Evolutionary conservation across 1,140 invertebrate genomes (phyloP).

Genomic region (Pachyrhynchus sulphureomaculatus): DNA sequence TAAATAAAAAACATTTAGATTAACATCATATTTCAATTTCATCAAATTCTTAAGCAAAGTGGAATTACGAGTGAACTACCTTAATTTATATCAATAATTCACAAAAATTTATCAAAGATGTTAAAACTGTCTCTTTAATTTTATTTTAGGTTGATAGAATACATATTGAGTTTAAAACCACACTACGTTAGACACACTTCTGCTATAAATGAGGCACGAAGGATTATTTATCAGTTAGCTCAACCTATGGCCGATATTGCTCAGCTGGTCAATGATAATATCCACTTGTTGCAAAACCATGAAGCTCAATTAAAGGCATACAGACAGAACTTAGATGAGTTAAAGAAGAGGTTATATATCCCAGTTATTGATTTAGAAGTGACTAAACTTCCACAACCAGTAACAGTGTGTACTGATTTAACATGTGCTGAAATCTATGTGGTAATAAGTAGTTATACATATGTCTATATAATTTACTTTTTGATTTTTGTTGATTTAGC

Average conservation of each 20-base stretch:
- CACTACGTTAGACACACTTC: constrained; percentile 42
- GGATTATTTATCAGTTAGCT: constrained; percentile 41
- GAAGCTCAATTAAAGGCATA: constrained; percentile 10
- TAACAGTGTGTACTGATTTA: constrained; percentile 43
- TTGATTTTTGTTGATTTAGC: constrained; percentile 15
- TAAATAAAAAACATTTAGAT: no score
- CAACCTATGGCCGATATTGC: constrained; percentile 47
- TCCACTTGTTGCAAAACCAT: constrained; percentile 36
- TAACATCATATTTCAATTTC: no score
- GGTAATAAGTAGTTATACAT: no score
- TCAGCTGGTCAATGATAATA: constrained; percentile 43
- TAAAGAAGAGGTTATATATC: constrained; percentile 42
- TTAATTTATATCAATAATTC: no score
- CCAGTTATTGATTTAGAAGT: constrained; percentile 41
- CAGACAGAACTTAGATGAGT: constrained; percentile 33
- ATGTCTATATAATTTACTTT: constrained; percentile 31
- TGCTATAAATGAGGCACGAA: constrained; percentile 45
- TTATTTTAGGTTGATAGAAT: constrained; percentile 41
- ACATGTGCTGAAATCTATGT: constrained; percentile 38
- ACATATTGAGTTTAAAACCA: constrained; percentile 39
- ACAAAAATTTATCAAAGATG: no score
- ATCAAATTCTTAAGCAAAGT: no score
- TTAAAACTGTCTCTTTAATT: no score
- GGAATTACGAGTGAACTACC: no score
- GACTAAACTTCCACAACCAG: constrained; percentile 40